These are phyloP conservation scores for Drosophila recens DNA, from an alignment of 2,888 invertebrate species.

Conservation along the genomic window DNA sequence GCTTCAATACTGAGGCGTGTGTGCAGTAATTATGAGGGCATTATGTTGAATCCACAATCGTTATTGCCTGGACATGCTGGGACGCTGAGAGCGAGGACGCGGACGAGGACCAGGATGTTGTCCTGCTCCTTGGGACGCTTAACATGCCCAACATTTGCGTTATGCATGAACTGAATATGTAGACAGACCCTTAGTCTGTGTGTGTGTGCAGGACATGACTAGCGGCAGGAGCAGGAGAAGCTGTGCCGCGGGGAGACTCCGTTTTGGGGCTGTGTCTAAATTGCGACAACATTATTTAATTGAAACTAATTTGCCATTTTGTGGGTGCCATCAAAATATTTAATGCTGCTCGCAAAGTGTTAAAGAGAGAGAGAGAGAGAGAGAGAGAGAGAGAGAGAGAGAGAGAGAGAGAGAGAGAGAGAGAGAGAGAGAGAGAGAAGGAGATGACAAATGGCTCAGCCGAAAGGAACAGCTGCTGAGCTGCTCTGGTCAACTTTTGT, in stretches of 20 bases:
- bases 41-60: constrained; percentile 82
- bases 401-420: neutral
- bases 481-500: constrained; percentile 13
- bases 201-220: constrained; percentile 2
- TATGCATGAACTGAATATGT: constrained; percentile 70
- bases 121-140: constrained; percentile 65
- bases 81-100: constrained; percentile 45
- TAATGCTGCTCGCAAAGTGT: constrained; percentile 36
- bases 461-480: neutral
- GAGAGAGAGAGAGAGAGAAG: neutral
- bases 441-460: constrained; percentile 11
- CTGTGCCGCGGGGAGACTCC: neutral
- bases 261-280: constrained; percentile 52
- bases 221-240: neutral
- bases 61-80: constrained; percentile 83
- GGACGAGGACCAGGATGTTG: constrained; percentile 38
- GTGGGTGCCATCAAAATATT: constrained; percentile 73
- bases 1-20: constrained; percentile 56
- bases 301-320: constrained; percentile 83
- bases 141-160: constrained; percentile 65
- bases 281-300: constrained; percentile 82
- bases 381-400: neutral
- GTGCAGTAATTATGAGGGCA: constrained; percentile 83
- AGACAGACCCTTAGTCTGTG: neutral
- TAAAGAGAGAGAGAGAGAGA: neutral